Percentiles rank a stretch among this genome's conserved stretches.
Conservation (phyloP, 2,888 invertebrate genomes). For the Apodemia duryi region DNA sequence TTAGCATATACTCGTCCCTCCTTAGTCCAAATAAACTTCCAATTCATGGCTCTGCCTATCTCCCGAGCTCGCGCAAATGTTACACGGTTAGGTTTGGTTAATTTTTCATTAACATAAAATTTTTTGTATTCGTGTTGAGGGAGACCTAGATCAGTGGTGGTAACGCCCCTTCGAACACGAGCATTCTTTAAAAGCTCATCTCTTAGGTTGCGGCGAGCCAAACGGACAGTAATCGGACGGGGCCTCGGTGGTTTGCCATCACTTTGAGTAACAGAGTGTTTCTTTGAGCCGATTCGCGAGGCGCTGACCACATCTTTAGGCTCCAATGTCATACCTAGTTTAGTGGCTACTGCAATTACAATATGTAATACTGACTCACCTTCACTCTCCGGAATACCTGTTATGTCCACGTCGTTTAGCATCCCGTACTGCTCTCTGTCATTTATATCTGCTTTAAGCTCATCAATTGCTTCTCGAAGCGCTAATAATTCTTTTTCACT, state of each 20-base stretch:
- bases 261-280: background rate
- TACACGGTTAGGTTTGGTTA: slow-evolving; percentile 18
- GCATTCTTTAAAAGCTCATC: slow-evolving; percentile 7
- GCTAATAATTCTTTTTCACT: background rate
- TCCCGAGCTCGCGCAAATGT: slow-evolving; percentile 19
- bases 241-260: background rate
- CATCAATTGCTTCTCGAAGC: background rate
- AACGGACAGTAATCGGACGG: background rate
- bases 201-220: background rate
- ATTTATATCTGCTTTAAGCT: background rate
- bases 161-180: background rate
- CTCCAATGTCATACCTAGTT: slow-evolving; percentile 9
- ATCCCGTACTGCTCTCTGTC: background rate
- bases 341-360: slow-evolving; percentile 3
- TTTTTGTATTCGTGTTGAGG: background rate
- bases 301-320: background rate
- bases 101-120: slow-evolving; percentile 20
- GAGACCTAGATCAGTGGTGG: slow-evolving; percentile 4
- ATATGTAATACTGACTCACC: slow-evolving; percentile 1
- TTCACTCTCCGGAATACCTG: slow-evolving; percentile 4
- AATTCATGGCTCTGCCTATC: slow-evolving; percentile 3
- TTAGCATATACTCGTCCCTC: slow-evolving; percentile 20
- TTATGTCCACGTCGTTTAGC: background rate
- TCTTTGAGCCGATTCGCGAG: background rate
- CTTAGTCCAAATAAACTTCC: slow-evolving; percentile 21